Conservation (phyloP, 2,113 vertebrate species). For the Grammomys dolichurus region DNA sequence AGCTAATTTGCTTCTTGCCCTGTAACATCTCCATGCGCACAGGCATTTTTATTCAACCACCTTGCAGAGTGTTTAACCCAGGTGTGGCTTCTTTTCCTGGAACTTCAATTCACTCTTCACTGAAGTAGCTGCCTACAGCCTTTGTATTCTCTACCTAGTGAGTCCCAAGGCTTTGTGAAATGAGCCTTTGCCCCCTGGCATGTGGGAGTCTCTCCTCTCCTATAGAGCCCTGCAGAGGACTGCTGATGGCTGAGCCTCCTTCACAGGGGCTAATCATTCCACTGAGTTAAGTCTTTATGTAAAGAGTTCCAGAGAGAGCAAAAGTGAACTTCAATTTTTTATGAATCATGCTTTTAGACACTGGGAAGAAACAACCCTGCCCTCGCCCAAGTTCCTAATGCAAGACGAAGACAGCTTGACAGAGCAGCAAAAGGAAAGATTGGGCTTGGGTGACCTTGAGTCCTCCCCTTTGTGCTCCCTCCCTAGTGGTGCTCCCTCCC, state of each 20-base stretch:
- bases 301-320: slow-evolving; percentile 15
- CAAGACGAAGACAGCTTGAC: neutral
- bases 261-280: slow-evolving; percentile 40
- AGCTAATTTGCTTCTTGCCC: neutral
- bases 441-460: neutral
- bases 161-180: neutral
- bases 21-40: neutral
- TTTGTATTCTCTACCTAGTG: slow-evolving; percentile 7
- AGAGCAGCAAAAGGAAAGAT: neutral
- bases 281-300: slow-evolving; percentile 29
- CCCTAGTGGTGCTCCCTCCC: too few species aligned
- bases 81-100: neutral
- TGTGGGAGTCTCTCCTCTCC: neutral
- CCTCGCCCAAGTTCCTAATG: neutral
- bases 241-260: neutral
- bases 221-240: neutral
- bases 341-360: slow-evolving; percentile 71
- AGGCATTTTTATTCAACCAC: neutral
- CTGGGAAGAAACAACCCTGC: slow-evolving; percentile 28
- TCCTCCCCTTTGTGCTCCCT: too few species aligned
- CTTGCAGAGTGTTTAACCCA: neutral
- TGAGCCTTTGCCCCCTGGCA: neutral
- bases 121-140: neutral
- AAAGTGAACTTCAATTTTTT: slow-evolving; percentile 73
- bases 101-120: neutral